Evolutionary conservation across 2,888 invertebrate species (phyloP), one percentile per base, ranked within the genome.

Genomic region (Limnephilus lunatus): DNA sequence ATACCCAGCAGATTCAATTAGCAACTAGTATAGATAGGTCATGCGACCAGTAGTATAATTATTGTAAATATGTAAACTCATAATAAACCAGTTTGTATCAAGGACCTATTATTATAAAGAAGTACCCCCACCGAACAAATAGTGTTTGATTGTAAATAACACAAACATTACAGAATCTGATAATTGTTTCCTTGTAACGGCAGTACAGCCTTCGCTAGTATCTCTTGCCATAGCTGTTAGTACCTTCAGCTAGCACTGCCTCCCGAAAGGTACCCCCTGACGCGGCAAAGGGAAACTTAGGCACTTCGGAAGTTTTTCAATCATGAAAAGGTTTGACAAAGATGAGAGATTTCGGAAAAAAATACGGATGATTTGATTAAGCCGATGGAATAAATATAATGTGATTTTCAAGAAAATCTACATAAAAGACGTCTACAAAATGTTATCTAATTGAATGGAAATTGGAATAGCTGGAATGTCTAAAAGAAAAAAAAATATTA

Each of bases 221-320:
- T 15, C 3, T 48, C 11, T 0, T 15, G 53, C 15, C 53, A 53
- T 19, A 25, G 19, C 25, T 1, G 68, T 7, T 5, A 68, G 68
- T 68, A 68, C 68, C 68, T 53, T 19, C 19, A 53, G 53, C 53
- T 53, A 19, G 19, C 11, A 68, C 68, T n/a, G 25, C n/a, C 25
- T 25, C 68, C 9, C 25, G n/a, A 9, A 68, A 25, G 68, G 68
- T n/a, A 68, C 83, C n/a, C 15, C 83, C 30, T 80, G 11, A 32
- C 68, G 87, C 53, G 53, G 87, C 19, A 80, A 80, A 80, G 35
- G 81, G 25, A 89, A 89, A 80, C n/a, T 89, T 89, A n/a, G 88
- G 80, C 81, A 31, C 88, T 89, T 89, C 32, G 80, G 90, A 90
- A 90, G 90, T 90, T 90, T 90, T 90, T 90, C 90, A 81, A 90